Evolutionary conservation across 2,113 vertebrate genomes (phyloP), one percentile per base, ranked within the genome.

Genomic region (Odobenus rosmarus): DNA sequence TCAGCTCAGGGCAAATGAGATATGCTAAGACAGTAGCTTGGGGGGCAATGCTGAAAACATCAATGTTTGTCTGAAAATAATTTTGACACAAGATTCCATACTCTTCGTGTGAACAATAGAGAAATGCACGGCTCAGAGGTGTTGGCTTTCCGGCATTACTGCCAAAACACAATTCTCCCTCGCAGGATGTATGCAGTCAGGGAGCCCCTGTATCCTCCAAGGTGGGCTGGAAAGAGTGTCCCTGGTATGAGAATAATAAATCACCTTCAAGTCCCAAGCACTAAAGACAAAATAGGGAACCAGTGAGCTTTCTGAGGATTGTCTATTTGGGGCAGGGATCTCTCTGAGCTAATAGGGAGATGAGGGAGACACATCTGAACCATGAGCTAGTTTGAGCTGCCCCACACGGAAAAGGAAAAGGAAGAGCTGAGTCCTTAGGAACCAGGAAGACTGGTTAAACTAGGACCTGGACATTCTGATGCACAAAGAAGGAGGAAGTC

Each of bases 401-500:
- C 33, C 28, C 31, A 67, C 1, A 71, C 46, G 18, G 82, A 69
- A 72, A 62, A 95, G 61, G 53, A 82, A 84, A 79, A 14, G 4
- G 26, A 42, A 77, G 59, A 39, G 59, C 49, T 91, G 77, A 90
- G 42, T 36, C 9, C 16, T 67, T 0, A 2, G 12, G 33, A 55
- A 90, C 72, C 53, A 90, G 39, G 36, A 95, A 83, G 49, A 92
- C 94, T 67, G 74, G 95, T 86, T 92, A 79, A 82, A 90, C 53
- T 24, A 53, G 79, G 13, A 24, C 28, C 14, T 39, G 7, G 28
- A 67, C 18, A 33, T 81, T 81, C 26, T 36, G 19, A n/a, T 62
- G 46, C 49, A 28, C 36, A 21, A 72, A 84, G n/a, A 42, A 81
- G 53, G 55, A 36, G 28, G 24, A n/a, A 67, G 69, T 64, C 33